Base-by-base conservation (phyloP, 2,113 vertebrate species). In the Paedocypris sp. region DNA sequence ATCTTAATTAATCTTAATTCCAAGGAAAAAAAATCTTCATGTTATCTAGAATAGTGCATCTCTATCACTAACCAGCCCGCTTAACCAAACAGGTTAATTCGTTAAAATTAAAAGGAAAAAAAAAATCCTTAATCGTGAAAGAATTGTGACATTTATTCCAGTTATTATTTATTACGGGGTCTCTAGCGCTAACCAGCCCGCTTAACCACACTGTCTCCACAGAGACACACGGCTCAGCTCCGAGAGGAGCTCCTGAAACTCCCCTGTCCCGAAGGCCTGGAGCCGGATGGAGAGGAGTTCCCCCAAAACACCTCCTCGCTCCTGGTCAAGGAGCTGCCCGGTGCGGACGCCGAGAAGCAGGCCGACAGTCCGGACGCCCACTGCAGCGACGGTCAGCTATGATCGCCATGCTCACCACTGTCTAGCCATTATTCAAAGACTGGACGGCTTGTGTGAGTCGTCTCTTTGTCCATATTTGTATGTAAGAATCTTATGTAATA, bases 381-480 rank as follows among this genome's bases (percentile, higher is more conserved):
- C 76, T 83, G 88, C 71, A 75, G 83, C 61, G 92, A 92, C 73
- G 92, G 91, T 81, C 88, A 90, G 80, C 88, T 93, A 85, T 97
- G 88, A 95, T 81, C 75, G 77, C 80, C 78, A 81, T 74, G 45
- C 77, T 20, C 75, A 81, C 81, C 59, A 66, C 50, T 36, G 57
- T 75, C 72, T 62, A 68, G 70, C 73, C 71, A 59, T 60, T 38
- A 56, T 66, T 65, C 18, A 51, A 67, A 87, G 88, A 94, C 85
- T 88, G 60, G 81, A 74, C 78, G 92, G 90, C 92, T 91, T 87
- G 74, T 76, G 89, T 90, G 88, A 86, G 90, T 88, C 87, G 87
- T 88, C 74, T 90, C 87, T 80, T 93, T 97, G 94, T 98, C 91
- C 83, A 97, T 98, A 96, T 93, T 96, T 97, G 92, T 97, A 96